Evolutionary conservation across 2,888 invertebrate species (phyloP).

Genomic region (Terebella lapidaria): DNA sequence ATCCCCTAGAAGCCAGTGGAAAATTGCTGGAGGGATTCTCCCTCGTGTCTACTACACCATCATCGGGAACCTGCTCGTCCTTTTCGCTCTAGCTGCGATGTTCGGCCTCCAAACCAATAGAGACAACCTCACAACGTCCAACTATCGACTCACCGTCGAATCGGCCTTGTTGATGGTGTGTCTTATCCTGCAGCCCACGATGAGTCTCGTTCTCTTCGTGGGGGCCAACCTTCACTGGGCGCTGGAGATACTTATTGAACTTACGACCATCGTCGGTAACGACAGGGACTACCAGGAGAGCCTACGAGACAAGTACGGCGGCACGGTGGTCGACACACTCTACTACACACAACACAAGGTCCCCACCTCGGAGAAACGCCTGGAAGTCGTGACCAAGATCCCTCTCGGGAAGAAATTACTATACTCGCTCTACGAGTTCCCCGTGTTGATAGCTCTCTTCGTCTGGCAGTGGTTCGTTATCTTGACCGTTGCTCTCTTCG

Average conservation of each 20-base stretch:
- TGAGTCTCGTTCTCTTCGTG: conserved; percentile 16
- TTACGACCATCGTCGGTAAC: conserved; percentile 10
- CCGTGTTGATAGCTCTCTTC: conserved; percentile 5
- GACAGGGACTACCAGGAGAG: conserved; percentile 8
- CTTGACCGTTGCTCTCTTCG: background rate
- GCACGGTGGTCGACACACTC: conserved; percentile 9
- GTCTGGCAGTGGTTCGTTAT: conserved; percentile 9
- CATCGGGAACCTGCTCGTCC: conserved; percentile 14
- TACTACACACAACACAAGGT: conserved; percentile 7
- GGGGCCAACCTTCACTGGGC: conserved; percentile 17
- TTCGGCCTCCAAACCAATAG: conserved; percentile 12
- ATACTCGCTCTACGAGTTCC: conserved; percentile 8
- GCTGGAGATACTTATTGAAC: conserved; percentile 16
- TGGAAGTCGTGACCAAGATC: conserved; percentile 5
- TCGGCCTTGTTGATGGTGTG: conserved; percentile 10
- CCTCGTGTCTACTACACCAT: conserved; percentile 14
- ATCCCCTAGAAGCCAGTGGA: background rate
- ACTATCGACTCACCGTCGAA: conserved; percentile 4
- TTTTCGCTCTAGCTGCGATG: conserved; percentile 9
- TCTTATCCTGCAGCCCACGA: conserved; percentile 15
- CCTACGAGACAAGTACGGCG: conserved; percentile 11
- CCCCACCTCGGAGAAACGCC: conserved; percentile 5
- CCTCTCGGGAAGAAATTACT: conserved; percentile 9
- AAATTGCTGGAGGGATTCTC: conserved; percentile 5
- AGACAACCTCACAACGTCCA: conserved; percentile 10